Evolutionary conservation across 2,888 invertebrate genomes (phyloP), one percentile per base, ranked within the genome.

Genomic region (Parnassius glacialis): DNA sequence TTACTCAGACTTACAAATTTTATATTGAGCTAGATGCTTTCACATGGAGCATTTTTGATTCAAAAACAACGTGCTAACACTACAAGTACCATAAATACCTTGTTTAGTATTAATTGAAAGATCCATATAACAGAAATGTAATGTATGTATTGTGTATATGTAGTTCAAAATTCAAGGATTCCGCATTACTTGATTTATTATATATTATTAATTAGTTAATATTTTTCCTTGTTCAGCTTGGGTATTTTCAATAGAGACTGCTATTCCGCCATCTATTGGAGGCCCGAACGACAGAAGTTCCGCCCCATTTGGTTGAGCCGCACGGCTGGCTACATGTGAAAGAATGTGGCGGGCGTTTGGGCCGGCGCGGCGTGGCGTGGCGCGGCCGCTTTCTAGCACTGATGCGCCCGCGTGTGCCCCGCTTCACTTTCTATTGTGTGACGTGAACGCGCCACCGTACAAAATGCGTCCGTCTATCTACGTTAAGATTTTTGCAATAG

Each of bases 341-440:
- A 81, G 87, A 88, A 87, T 88, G 85, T 80, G 82, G 78, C 74
- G 78, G 75, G 73, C 76, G 80, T 76, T 72, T 78, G 80, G 79
- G 76, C 43, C 43, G 76, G 34, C 5, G 34, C 34, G 34, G 34
- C 34, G 34, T 7, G 34, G 3, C 0, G 25, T 78, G 75, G 75
- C 74, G 74, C 70, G 79, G 78, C 83, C 84, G 89, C 90, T 90
- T 90, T 90, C 90, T 90, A 90, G 78, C 87, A 83, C 74, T 76
- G 83, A 80, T 85, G 84, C 85, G 62, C 84, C 83, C 82, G 81
- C 70, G 81, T 84, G 80, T 79, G 78, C 68, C 74, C 74, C 79
- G 81, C 89, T 88, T 90, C 90, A 90, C 90, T 90, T 90, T 90
- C 90, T 90, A 90, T 84, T 84, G 84, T 85, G 73, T 76, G 78